A percentile compares a stretch with the other conserved stretches of the same genome.
phyloP scores from a whole-genome alignment of 2,113 vertebrate genomes.

The Lophius piscatorius region DNA sequence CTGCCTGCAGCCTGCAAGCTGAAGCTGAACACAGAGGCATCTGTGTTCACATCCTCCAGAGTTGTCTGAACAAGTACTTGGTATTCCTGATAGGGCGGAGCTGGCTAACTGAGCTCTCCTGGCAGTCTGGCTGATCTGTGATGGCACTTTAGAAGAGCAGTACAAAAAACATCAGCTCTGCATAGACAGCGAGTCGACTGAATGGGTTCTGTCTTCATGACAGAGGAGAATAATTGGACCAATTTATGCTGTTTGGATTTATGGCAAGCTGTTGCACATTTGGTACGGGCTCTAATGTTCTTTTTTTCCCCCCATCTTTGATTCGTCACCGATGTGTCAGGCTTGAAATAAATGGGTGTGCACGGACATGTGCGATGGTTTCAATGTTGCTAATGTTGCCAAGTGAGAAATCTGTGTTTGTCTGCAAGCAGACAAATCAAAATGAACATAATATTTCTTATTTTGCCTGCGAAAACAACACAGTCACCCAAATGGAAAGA shows the following conservation, averaged over 20 bases:
- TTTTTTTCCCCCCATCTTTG: not conserved
- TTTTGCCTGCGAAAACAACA: conserved; percentile 9
- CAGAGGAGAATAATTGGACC: conserved; percentile 61
- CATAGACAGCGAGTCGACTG: conserved; percentile 41
- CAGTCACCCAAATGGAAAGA: conserved; percentile 26
- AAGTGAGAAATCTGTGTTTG: conserved; percentile 5
- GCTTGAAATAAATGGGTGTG: conserved; percentile 18
- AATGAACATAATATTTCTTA: conserved; percentile 32
- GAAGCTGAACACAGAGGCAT: conserved; percentile 49
- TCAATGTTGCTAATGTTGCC: conserved; percentile 9
- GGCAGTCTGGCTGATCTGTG: conserved; percentile 50
- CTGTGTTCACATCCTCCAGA: conserved; percentile 47
- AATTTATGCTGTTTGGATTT: conserved; percentile 61
- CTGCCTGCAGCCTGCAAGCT: conserved; percentile 48
- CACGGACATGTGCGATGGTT: conserved; percentile 14
- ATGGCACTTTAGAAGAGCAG: conserved; percentile 44
- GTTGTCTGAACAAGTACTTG: conserved; percentile 50
- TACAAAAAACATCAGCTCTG: conserved; percentile 32
- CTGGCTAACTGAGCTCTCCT: conserved; percentile 52
- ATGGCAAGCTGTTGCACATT: conserved; percentile 66
- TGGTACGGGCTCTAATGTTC: conserved; percentile 27
- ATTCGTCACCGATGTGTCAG: conserved; percentile 45
- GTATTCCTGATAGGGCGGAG: conserved; percentile 62
- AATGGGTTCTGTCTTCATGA: conserved; percentile 40
- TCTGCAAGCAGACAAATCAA: conserved; percentile 32